These are phyloP conservation scores for Tokudaia muenninki DNA, from an alignment of 2,797 vertebrate genomes.

Conservation along the genomic window DNA sequence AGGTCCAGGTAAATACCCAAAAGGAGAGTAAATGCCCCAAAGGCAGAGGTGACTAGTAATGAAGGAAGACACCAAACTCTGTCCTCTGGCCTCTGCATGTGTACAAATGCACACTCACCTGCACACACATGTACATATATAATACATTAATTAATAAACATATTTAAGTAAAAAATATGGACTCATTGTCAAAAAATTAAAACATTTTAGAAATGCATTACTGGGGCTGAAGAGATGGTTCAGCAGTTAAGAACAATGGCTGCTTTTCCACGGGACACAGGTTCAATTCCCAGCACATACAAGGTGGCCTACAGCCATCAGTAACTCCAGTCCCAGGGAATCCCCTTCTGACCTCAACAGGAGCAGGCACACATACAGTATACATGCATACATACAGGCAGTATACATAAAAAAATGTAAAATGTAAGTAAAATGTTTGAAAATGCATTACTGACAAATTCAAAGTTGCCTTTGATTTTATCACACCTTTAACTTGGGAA, in stretches of 20 bases:
- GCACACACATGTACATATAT: too few species aligned
- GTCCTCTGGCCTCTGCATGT: background rate
- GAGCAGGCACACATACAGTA: background rate
- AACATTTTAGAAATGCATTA: background rate
- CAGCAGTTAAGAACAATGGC: background rate
- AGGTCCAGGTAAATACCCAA: background rate
- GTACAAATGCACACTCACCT: background rate
- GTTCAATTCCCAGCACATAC: background rate
- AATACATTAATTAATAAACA: background rate
- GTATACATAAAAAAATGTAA: background rate
- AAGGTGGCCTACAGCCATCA: background rate
- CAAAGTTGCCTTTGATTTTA: conserved; percentile 34
- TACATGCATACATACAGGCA: background rate
- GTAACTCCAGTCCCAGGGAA: background rate
- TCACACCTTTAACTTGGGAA: background rate
- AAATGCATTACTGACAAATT: background rate
- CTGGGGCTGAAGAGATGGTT: background rate
- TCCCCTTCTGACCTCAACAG: background rate
- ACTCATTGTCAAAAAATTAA: background rate
- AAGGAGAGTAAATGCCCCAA: background rate
- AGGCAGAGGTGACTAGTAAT: background rate
- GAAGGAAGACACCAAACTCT: background rate
- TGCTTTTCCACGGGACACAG: background rate
- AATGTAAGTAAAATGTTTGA: background rate
- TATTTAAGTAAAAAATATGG: background rate